Evolutionary conservation across 2,888 invertebrate genomes (phyloP), one percentile per base, ranked within the genome.

Genomic region (Biston betularia): DNA sequence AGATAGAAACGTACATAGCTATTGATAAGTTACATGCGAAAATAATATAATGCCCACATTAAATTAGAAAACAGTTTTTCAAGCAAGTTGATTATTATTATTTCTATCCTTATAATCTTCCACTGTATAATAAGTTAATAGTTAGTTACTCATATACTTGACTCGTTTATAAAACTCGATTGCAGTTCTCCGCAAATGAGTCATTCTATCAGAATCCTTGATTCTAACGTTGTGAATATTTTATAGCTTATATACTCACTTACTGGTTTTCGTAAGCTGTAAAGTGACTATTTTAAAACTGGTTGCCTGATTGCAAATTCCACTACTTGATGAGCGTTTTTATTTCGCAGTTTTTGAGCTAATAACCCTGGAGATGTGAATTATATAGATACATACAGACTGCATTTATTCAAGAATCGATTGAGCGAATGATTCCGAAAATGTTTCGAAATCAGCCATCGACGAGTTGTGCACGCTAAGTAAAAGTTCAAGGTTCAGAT

Each of bases 401-500:
- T 10, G 24, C 3, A 48, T 33, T 48, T 48, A 8, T 48, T 48
- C 34, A 50, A 50, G 7, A 34, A n/a, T 50, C 50, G 7, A 34
- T 8, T 11, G 33, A 50, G 46, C 14, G n/a, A 6, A 44, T 54
- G 52, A 66, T 57, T 61, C 33, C 10, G 65, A 70, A 67, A 72
- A 64, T 54, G 76, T 84, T 82, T 79, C 77, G 73, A 78, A 79
- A 84, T 77, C 78, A 79, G 73, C 78, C 76, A 79, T 79, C 69
- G 72, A 78, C 72, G 74, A 70, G 80, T 73, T 77, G 76, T 68
- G 70, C 58, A 65, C 14, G 63, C 62, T 70, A 68, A 70, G 75
- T 75, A 83, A 87, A 88, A 89, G 89, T 86, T 89, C 89, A 89
- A 89, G 89, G 89, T 77, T 68, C 59, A 48, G 34, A 67, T 52